Conservation (phyloP, 23 tunicate genomes). For the Phallusia fumigata region DNA sequence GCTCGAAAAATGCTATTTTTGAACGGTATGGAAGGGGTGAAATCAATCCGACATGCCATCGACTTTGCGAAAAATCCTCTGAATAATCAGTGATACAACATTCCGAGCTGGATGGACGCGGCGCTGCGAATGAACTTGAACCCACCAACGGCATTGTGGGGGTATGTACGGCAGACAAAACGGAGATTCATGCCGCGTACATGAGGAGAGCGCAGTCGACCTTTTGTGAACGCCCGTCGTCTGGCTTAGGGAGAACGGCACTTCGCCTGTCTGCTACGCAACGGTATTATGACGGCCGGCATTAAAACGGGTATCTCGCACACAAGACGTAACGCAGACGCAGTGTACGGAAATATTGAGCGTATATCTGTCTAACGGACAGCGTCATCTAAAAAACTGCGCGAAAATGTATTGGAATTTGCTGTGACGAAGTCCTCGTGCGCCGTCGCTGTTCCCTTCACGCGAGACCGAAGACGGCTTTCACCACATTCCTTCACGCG, state of each 20-base stretch:
- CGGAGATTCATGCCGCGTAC: not conserved
- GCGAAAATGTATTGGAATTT: no score
- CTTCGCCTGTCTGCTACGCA: slow-evolving; percentile 10
- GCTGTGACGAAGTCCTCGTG: no score
- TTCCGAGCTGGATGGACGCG: not conserved
- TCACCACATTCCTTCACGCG: slow-evolving; percentile 30
- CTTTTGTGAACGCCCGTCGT: slow-evolving; percentile 7
- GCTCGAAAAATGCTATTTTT: no score
- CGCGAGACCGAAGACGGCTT: not conserved
- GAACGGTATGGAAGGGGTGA: no score
- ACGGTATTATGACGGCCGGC: not conserved
- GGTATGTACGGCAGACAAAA: not conserved
- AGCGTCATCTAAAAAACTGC: no score
- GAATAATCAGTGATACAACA: not conserved
- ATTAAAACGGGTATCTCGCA: no score
- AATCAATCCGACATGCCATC: no score
- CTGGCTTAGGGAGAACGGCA: slow-evolving; percentile 22
- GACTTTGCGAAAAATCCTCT: no score
- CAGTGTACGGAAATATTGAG: no score
- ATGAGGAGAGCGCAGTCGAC: slow-evolving; percentile 1
- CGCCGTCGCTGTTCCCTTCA: not conserved
- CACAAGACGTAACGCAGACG: no score
- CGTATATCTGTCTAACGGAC: no score
- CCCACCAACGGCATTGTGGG: not conserved
- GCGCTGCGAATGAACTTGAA: slow-evolving; percentile 7